Evolutionary conservation across 2,888 invertebrate species (phyloP), one percentile per base, ranked within the genome.

Genomic region (Netelia fuscicornis): DNA sequence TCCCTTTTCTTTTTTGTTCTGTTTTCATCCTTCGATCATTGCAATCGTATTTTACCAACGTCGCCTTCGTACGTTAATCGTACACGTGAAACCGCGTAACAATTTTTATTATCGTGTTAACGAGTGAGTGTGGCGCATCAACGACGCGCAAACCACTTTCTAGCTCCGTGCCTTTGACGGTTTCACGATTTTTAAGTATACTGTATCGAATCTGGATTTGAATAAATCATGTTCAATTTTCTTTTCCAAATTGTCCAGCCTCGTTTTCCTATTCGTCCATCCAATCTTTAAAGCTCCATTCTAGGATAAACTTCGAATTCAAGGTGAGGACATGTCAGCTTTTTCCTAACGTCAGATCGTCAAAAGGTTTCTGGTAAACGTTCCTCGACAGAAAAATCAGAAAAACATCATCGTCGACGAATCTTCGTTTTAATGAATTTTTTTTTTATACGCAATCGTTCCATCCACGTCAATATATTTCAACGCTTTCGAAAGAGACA

Each of bases 111-210:
- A 74, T 76, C 74, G 68, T 81, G 58, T 54, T 44, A 78, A 81
- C 56, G 74, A 71, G 80, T 54, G 48, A 42, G 68, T 68, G 71
- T 20, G 30, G 11, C 76, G 77, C 37, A 42, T 25, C 54, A 52
- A 37, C 25, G 60, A 37, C 25, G 60, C 70, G 65, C 76, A 48
- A 54, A 78, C 70, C 62, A 23, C 60, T 20, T 65, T 75, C 74
- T 64, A 81, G 78, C 64, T 81, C 70, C 70, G 84, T 85, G 84
- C 84, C 84, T 85, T 85, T 65, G 48, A 79, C 84, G 84, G 81
- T 85, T 85, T 81, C 81, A 81, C 81, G 44, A 58, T 70, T 85
- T 74, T 58, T 79, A 78, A 81, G 68, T 44, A 68, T 68, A 77
- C 74, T 81, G 81, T 84, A 81, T 68, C 77, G 74, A 81, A 79